Evolutionary conservation across 2,113 vertebrate genomes (phyloP).

Genomic region (Prunella fulvescens): DNA sequence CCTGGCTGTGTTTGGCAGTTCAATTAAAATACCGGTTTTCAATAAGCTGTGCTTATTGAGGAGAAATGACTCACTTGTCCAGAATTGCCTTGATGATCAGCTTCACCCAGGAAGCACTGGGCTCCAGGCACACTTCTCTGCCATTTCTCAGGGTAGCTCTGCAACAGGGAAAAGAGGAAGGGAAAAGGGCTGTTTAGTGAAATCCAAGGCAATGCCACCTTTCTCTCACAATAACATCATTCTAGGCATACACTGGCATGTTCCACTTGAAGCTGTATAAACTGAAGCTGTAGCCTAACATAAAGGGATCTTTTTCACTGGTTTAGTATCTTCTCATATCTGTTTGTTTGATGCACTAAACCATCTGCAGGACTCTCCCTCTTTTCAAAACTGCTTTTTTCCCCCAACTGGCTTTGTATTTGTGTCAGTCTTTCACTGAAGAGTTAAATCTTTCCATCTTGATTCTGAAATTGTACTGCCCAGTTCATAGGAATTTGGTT

Average conservation of each 20-base stretch:
- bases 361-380: background rate
- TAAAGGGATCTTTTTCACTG: background rate
- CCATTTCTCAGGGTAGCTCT: constrained; percentile 59
- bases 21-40: fast-evolving
- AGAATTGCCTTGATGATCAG: constrained; percentile 55
- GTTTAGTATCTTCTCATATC: background rate
- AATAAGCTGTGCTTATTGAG: background rate
- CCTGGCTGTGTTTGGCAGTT: fast-evolving
- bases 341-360: background rate
- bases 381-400: background rate
- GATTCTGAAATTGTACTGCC: background rate
- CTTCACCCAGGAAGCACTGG: constrained; percentile 68
- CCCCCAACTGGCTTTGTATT: background rate
- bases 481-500: background rate
- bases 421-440: background rate
- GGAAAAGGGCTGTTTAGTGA: background rate
- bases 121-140: constrained; percentile 64
- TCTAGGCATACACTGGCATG: fast-evolving
- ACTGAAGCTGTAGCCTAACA: background rate
- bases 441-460: background rate
- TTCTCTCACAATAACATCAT: background rate
- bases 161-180: background rate
- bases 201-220: background rate
- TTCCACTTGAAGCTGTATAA: background rate
- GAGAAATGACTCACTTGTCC: constrained; percentile 50